These are phyloP conservation scores for Sternotherus odoratus DNA, from an alignment of 2,797 vertebrate genomes.

Conservation along the genomic window DNA sequence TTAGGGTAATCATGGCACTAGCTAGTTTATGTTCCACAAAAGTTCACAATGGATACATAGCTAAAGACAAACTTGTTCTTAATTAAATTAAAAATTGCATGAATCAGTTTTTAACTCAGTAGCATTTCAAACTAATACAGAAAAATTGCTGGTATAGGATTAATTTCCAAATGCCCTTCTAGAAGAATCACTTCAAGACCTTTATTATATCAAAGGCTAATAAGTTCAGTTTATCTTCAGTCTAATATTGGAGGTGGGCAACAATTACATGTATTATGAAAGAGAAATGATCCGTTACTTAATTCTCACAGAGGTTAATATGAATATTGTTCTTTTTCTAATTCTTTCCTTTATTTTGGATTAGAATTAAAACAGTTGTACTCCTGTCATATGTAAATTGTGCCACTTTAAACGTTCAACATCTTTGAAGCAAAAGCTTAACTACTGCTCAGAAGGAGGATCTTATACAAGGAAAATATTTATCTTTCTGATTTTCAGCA, in stretches of 20 bases:
- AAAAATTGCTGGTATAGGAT: neutral
- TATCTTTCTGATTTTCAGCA: slow-evolving; percentile 56
- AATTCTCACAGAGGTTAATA: neutral
- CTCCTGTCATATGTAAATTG: slow-evolving; percentile 21
- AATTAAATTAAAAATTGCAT: neutral
- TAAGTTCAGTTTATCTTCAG: neutral
- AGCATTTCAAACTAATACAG: neutral
- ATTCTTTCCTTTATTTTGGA: neutral
- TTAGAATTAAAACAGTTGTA: slow-evolving; percentile 1
- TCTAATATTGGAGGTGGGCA: neutral
- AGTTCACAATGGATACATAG: neutral
- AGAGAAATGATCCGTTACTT: neutral
- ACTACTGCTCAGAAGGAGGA: slow-evolving; percentile 33
- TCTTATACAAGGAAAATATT: slow-evolving; percentile 77
- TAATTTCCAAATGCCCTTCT: neutral
- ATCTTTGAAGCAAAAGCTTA: slow-evolving; percentile 40
- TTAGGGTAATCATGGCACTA: neutral
- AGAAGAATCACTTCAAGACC: neutral
- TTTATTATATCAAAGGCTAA: neutral
- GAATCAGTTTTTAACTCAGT: neutral
- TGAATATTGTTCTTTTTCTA: neutral
- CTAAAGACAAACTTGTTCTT: neutral
- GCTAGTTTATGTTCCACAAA: neutral
- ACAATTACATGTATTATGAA: neutral
- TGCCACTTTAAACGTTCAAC: neutral